Evolutionary conservation across 2,113 vertebrate genomes (phyloP).

Genomic region (Gallinago undulata): DNA sequence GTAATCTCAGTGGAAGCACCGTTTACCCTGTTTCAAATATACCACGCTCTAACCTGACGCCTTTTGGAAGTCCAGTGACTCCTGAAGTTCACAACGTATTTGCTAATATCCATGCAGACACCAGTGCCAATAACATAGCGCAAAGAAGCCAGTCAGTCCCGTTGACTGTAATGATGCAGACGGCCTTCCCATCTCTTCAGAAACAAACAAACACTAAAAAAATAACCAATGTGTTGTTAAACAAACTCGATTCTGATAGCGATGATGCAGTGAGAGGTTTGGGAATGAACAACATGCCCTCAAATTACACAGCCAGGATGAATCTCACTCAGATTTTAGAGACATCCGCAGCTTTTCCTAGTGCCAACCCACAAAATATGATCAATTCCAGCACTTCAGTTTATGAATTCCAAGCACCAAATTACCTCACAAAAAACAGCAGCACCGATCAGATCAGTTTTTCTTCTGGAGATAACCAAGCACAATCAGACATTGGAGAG

Average conservation of each 20-base stretch:
- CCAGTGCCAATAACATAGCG: slow-evolving; percentile 86
- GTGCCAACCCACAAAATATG: slow-evolving; percentile 84
- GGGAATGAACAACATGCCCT: slow-evolving; percentile 89
- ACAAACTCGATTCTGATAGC: slow-evolving; percentile 89
- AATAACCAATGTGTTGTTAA: slow-evolving; percentile 90
- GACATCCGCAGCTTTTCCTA: slow-evolving; percentile 81
- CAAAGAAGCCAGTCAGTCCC: slow-evolving; percentile 98
- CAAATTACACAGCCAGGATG: slow-evolving; percentile 96
- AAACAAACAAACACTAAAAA: slow-evolving; percentile 86
- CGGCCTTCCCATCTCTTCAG: slow-evolving; percentile 83
- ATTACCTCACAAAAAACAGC: slow-evolving; percentile 90
- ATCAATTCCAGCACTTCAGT: slow-evolving; percentile 84
- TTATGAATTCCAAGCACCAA: slow-evolving; percentile 88
- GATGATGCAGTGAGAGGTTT: slow-evolving; percentile 88
- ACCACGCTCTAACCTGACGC: slow-evolving; percentile 81
- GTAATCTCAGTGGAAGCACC: slow-evolving; percentile 86
- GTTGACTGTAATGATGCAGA: slow-evolving; percentile 98
- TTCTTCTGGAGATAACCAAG: slow-evolving; percentile 83
- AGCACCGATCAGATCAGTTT: slow-evolving; percentile 85
- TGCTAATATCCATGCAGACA: slow-evolving; percentile 79
- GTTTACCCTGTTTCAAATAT: slow-evolving; percentile 79
- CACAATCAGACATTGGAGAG: slow-evolving; percentile 87
- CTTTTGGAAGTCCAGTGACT: slow-evolving; percentile 87
- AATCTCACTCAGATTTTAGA: slow-evolving; percentile 98
- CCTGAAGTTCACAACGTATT: slow-evolving; percentile 89